Percentiles rank a stretch among this genome's conserved stretches.
These are phyloP conservation scores for Atethmia centrago DNA, from an alignment of 2,888 invertebrate species.

Conservation along the genomic window DNA sequence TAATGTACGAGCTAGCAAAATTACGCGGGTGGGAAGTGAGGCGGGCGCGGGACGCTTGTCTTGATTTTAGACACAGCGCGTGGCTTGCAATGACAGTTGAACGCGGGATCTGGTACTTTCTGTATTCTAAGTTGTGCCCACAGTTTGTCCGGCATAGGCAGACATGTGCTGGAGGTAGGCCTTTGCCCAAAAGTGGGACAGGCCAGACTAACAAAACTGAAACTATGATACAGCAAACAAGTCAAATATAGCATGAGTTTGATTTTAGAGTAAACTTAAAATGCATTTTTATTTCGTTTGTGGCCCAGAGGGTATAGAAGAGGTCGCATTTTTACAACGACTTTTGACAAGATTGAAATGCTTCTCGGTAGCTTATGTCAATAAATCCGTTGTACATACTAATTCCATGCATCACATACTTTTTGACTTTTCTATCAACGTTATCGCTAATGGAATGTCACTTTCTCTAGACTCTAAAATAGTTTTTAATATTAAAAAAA, in stretches of 20 bases:
- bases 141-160: too few species aligned
- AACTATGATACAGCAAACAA: background rate
- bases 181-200: too few species aligned
- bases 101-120: too few species aligned
- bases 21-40: too few species aligned
- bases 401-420: too few species aligned
- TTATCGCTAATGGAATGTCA: background rate
- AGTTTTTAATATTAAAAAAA: background rate
- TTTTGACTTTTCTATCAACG: background rate
- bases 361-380: background rate
- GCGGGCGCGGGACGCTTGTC: too few species aligned
- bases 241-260: background rate
- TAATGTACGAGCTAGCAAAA: too few species aligned
- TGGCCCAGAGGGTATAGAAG: background rate
- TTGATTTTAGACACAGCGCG: too few species aligned
- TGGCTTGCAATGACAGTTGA: too few species aligned
- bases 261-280: background rate
- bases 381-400: background rate
- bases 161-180: too few species aligned
- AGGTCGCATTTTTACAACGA: background rate
- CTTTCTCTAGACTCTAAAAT: background rate
- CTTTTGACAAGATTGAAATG: background rate
- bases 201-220: too few species aligned
- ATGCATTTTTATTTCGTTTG: background rate
- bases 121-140: too few species aligned